Percentiles rank a stretch among this genome's conserved stretches.
These are phyloP conservation scores for Beris chalybata DNA, from an alignment of 2,888 invertebrate genomes.

Conservation along the genomic window DNA sequence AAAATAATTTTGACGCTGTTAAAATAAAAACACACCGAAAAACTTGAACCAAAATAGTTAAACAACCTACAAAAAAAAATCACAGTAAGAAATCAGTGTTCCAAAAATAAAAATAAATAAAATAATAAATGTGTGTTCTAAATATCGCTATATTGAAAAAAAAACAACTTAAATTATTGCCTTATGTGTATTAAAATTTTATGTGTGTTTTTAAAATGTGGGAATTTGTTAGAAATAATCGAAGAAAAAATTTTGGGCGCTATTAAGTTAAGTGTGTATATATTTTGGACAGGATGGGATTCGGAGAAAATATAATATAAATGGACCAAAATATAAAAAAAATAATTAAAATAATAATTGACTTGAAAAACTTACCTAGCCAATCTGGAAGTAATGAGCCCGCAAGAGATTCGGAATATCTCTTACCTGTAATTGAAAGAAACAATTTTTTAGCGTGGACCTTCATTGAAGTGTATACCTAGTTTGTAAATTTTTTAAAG, in stretches of 20 bases:
- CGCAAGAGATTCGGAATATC: slow-evolving; percentile 60
- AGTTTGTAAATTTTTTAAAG: too few species aligned
- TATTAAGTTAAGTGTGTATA: too few species aligned
- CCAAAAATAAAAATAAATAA: neutral
- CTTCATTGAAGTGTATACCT: too few species aligned
- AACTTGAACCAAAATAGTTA: slow-evolving; percentile 20
- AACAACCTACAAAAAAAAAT: slow-evolving; percentile 5
- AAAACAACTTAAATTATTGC: neutral
- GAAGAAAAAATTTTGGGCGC: too few species aligned
- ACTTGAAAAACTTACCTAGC: slow-evolving; percentile 55
- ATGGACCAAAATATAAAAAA: slow-evolving; percentile 41
- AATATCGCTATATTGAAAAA: neutral
- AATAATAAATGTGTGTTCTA: neutral
- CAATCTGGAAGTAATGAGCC: slow-evolving; percentile 58
- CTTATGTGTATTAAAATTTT: slow-evolving; percentile 40
- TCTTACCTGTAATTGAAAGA: slow-evolving; percentile 55
- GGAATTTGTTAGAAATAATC: too few species aligned
- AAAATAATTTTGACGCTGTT: neutral
- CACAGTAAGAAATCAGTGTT: neutral
- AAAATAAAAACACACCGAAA: slow-evolving; percentile 12
- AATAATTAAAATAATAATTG: slow-evolving; percentile 42
- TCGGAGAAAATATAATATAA: slow-evolving; percentile 36
- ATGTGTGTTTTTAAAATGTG: slow-evolving; percentile 44
- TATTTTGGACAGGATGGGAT: too few species aligned
- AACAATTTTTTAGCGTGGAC: neutral